Percentiles rank a stretch among this genome's conserved stretches.
phyloP scores from a whole-genome alignment of 2,797 vertebrate species.

The Caiman crocodilus region DNA sequence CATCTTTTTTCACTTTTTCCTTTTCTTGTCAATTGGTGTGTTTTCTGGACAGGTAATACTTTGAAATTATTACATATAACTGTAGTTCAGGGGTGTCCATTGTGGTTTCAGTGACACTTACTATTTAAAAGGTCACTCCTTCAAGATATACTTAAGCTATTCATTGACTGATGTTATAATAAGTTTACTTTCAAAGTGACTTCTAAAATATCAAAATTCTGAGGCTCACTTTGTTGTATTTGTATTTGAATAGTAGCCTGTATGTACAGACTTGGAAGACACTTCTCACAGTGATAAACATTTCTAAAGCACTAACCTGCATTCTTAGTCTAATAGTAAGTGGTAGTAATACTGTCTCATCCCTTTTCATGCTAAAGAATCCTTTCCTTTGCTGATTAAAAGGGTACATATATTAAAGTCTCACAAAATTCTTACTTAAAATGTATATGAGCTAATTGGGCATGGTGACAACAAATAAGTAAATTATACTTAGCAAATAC shows the following conservation, averaged over 20 bases:
- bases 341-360: fast-evolving
- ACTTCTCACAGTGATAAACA: background rate
- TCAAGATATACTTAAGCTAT: background rate
- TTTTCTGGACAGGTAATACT: background rate
- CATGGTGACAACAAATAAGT: background rate
- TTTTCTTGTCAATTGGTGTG: background rate
- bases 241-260: background rate
- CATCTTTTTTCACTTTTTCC: background rate
- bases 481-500: background rate
- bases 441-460: fast-evolving
- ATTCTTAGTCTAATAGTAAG: background rate
- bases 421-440: background rate
- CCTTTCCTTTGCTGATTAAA: background rate
- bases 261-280: constrained; percentile 15
- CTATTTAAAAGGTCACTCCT: background rate
- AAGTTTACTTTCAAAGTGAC: background rate
- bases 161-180: background rate
- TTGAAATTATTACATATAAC: background rate
- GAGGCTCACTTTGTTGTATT: background rate
- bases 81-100: background rate
- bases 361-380: background rate
- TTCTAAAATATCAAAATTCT: background rate
- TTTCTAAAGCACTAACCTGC: background rate
- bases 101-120: background rate
- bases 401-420: background rate